Percentiles rank a stretch among this genome's conserved stretches.
Conservation (phyloP, 2,888 invertebrate genomes). For the Cephus nigrinus region DNA sequence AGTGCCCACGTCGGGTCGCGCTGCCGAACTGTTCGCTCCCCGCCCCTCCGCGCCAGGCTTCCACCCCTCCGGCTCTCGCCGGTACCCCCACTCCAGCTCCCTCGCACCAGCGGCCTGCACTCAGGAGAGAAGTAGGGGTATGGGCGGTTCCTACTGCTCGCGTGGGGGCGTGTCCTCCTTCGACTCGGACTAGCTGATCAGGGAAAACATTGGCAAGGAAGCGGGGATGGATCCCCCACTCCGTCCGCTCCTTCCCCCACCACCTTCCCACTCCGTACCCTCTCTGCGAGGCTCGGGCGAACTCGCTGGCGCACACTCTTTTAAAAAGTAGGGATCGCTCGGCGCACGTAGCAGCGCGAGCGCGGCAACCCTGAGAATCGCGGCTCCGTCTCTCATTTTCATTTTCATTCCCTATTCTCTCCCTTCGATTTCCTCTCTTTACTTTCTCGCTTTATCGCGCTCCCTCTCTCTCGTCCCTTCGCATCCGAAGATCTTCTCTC, state of each 20-base stretch:
- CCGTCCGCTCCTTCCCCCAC: conserved; percentile 12
- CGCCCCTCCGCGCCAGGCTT: conserved; percentile 59
- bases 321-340: conserved; percentile 3
- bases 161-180: conserved; percentile 8
- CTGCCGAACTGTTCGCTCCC: conserved; percentile 65
- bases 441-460: not conserved
- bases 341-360: not conserved
- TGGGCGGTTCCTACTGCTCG: conserved; percentile 13
- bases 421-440: conserved; percentile 11
- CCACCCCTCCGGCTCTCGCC: conserved; percentile 44
- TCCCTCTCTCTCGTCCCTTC: not conserved
- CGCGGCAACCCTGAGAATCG: no score
- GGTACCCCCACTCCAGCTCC: conserved; percentile 17
- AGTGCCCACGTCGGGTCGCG: conserved; percentile 66
- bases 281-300: not conserved
- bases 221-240: conserved; percentile 4
- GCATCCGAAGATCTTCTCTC: not conserved
- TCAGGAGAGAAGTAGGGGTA: conserved; percentile 1
- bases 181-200: not conserved
- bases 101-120: conserved; percentile 12
- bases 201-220: not conserved
- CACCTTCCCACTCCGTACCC: conserved; percentile 16
- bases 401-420: conserved; percentile 29
- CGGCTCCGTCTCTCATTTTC: no score
- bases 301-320: not conserved